A percentile compares a stretch with the other conserved stretches of the same genome.
Conservation (phyloP, 2,797 vertebrate species). For the Euphonia xanthogaster region DNA sequence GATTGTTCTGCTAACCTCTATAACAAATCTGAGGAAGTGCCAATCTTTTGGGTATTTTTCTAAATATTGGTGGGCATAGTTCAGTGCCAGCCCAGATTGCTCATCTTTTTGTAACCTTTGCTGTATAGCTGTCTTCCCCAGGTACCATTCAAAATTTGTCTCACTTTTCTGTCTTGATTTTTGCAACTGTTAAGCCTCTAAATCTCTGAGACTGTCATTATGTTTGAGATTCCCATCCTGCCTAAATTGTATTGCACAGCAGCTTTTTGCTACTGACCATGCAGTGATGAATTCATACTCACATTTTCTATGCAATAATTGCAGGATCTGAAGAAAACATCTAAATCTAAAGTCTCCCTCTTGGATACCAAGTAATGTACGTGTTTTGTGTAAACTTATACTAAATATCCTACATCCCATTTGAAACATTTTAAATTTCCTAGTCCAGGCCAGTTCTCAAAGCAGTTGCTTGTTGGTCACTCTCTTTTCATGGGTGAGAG, state of each 20-base stretch:
- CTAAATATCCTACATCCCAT: not conserved
- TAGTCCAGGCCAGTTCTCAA: not conserved
- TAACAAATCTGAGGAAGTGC: not conserved
- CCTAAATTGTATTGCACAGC: not conserved
- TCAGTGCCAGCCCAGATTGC: not conserved
- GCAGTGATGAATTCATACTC: not conserved
- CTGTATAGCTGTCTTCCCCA: not conserved
- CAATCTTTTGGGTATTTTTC: not conserved
- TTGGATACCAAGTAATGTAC: not conserved
- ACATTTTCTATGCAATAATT: not conserved
- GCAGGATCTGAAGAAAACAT: not conserved
- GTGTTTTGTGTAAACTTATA: not conserved
- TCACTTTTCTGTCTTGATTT: not conserved
- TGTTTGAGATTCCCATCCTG: not conserved
- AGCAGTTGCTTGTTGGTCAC: not conserved
- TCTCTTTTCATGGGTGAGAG: not conserved
- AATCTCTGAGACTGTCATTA: not conserved
- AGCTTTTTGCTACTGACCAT: not conserved
- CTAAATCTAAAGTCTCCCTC: not conserved
- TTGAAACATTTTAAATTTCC: not conserved
- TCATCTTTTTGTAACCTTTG: not conserved
- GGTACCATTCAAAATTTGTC: not conserved
- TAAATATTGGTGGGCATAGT: not conserved
- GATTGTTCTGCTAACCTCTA: not conserved
- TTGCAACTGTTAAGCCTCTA: not conserved